Conservation (phyloP, 2,113 vertebrate genomes). For the Myodes glareolus region DNA sequence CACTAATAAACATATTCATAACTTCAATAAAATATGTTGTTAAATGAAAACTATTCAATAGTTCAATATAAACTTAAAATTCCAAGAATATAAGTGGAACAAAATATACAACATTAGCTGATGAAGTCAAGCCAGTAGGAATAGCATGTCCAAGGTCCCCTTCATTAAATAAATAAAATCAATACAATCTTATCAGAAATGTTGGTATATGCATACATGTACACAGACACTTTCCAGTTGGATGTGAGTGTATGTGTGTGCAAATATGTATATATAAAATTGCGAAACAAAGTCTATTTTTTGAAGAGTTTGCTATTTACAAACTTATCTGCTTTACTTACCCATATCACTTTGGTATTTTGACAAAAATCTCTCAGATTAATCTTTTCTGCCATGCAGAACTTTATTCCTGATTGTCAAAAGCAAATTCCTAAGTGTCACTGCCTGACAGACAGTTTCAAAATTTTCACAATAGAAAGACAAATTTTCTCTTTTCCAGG, state of each 20-base stretch:
- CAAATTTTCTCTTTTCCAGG: conserved; percentile 63
- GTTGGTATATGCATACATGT: not conserved
- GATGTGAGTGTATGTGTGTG: not conserved
- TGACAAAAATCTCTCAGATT: conserved; percentile 71
- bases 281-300: conserved; percentile 67
- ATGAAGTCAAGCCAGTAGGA: not conserved
- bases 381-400: conserved; percentile 67
- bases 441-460: conserved; percentile 77
- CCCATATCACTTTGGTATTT: conserved; percentile 63
- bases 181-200: not conserved
- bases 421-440: conserved; percentile 79
- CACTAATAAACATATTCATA: not conserved
- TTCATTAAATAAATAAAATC: not conserved
- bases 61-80: not conserved
- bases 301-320: conserved; percentile 67
- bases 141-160: not conserved
- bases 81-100: not conserved
- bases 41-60: not conserved
- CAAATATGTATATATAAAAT: not conserved
- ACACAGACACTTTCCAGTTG: not conserved
- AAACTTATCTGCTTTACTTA: conserved; percentile 64
- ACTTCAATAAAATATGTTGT: not conserved
- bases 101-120: not conserved
- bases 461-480: conserved; percentile 68
- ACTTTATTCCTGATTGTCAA: conserved; percentile 77